A percentile compares a stretch with the other conserved stretches of the same genome.
Evolutionary conservation across 2,888 invertebrate species (phyloP).

Genomic region (Masnerella sp.): DNA sequence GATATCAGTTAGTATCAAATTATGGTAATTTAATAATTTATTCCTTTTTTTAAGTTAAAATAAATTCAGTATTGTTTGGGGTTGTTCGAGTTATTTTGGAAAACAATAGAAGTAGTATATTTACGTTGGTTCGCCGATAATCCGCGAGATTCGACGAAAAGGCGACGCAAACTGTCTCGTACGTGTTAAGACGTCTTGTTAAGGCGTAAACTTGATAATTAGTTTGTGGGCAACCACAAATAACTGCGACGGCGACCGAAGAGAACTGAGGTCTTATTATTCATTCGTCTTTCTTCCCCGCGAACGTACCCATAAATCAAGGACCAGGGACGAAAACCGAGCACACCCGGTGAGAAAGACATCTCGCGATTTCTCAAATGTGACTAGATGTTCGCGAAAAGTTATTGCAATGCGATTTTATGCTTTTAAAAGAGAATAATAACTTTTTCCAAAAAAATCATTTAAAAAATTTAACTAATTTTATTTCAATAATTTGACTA

Average conservation of each 20-base stretch:
- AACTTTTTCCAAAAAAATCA: too few species aligned
- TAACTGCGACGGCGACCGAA: slow-evolving; percentile 62
- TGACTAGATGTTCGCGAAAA: slow-evolving; percentile 34
- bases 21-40: too few species aligned
- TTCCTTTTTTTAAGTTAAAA: too few species aligned
- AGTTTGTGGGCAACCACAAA: slow-evolving; percentile 62
- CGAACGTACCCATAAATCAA: slow-evolving; percentile 65
- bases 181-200: slow-evolving; percentile 60
- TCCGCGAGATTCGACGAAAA: slow-evolving; percentile 44
- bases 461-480: too few species aligned
- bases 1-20: too few species aligned
- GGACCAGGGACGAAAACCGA: slow-evolving; percentile 60
- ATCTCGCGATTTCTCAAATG: slow-evolving; percentile 54
- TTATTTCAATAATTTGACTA: too few species aligned
- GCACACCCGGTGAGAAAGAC: slow-evolving; percentile 37
- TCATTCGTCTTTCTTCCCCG: slow-evolving; percentile 65
- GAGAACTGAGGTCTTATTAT: slow-evolving; percentile 66
- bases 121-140: slow-evolving; percentile 50
- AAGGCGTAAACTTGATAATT: slow-evolving; percentile 66
- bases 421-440: background rate
- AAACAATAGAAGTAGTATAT: slow-evolving; percentile 1
- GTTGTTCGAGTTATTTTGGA: too few species aligned
- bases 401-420: slow-evolving; percentile 36
- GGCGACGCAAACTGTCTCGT: slow-evolving; percentile 9
- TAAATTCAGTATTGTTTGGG: too few species aligned